Evolutionary conservation across 2,113 vertebrate genomes (phyloP).

Genomic region (Pedetes capensis): DNA sequence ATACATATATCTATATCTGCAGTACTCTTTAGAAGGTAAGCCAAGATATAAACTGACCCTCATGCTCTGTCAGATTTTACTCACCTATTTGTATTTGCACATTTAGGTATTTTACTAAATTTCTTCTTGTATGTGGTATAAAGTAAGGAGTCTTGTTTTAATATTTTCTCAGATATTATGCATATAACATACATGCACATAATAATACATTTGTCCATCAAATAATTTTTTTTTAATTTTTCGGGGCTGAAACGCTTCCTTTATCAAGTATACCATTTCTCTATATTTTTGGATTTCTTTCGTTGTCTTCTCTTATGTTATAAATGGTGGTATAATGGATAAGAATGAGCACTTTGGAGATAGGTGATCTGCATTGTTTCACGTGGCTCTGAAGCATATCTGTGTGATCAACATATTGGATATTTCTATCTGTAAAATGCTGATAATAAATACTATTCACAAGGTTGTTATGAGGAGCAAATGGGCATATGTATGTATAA

Average conservation of each 20-base stretch:
- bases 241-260: not conserved
- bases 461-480: not conserved
- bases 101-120: not conserved
- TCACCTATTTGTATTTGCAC: not conserved
- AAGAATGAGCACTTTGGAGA: not conserved
- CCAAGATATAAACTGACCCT: not conserved
- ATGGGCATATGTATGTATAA: not conserved
- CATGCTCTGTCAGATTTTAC: not conserved
- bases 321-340: not conserved
- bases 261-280: not conserved
- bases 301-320: not conserved
- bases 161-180: not conserved
- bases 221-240: not conserved
- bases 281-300: not conserved
- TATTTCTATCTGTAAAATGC: not conserved
- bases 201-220: not conserved
- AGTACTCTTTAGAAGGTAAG: not conserved
- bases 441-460: not conserved
- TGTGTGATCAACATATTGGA: not conserved
- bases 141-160: not conserved
- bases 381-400: not conserved
- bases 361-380: not conserved
- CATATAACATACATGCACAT: not conserved
- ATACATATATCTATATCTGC: not conserved
- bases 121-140: not conserved